Conservation (phyloP, 2,797 vertebrate species). For the Lithobates sylvaticus region DNA sequence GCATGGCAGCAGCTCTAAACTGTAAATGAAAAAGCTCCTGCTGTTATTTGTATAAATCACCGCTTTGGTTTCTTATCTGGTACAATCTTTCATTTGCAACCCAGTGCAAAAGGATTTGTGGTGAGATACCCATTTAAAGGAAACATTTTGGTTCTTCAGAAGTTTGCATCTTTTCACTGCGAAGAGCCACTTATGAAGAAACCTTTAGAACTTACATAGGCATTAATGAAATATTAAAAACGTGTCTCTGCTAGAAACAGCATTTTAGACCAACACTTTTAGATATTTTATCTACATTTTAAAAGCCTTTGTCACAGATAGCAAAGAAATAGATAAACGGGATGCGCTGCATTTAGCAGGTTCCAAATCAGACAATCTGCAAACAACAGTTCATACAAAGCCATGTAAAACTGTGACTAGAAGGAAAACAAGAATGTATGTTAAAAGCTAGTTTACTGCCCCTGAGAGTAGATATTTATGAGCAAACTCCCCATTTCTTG, state of each 20-base stretch:
- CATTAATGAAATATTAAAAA: constrained; percentile 1
- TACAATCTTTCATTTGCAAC: constrained; percentile 34
- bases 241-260: neutral
- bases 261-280: neutral
- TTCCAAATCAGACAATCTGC: neutral
- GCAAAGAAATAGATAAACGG: neutral
- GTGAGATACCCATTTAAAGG: constrained; percentile 7
- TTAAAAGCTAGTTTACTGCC: too few species aligned
- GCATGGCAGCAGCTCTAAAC: neutral
- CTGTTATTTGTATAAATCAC: constrained; percentile 1
- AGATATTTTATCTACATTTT: neutral
- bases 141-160: constrained; percentile 16
- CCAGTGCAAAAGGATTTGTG: constrained; percentile 13
- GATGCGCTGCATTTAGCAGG: neutral
- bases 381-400: neutral
- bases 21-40: neutral
- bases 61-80: constrained; percentile 24
- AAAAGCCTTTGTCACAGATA: constrained; percentile 11
- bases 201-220: neutral
- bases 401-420: too few species aligned
- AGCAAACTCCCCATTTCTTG: too few species aligned
- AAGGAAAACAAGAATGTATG: too few species aligned
- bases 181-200: constrained; percentile 17
- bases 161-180: neutral
- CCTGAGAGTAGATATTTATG: too few species aligned